Evolutionary conservation across 37 sponge, comb jelly and placozoan genomes (phyloP), one percentile per base, ranked within the genome.

Genomic region (Beroe forskalii): DNA sequence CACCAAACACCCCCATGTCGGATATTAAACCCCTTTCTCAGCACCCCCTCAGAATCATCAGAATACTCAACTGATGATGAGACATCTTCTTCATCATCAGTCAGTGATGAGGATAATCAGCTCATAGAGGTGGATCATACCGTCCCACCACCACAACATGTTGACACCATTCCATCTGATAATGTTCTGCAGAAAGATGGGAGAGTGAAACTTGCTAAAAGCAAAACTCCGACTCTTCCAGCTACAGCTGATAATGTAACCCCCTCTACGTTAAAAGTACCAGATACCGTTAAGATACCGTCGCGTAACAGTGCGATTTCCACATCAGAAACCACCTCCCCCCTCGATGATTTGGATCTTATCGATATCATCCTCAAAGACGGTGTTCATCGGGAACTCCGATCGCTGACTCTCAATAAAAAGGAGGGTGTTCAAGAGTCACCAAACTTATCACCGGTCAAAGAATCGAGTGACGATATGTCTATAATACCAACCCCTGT

Each of bases 281-380:
- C n/a, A n/a, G n/a, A n/a, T n/a, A n/a, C n/a, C n/a, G n/a, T n/a
- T n/a, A n/a, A n/a, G n/a, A n/a, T n/a, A n/a, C n/a, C n/a, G n/a
- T 63, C 66, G 25, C 25, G 20, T 19, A 63, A 24, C n/a, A 63
- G 2, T 4, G 28, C 20, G 66, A 20, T 20, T 28, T 63, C 66
- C 6, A 28, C 66, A 8, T 24, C 20, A 4, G 25, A 24, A 63
- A 63, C 66, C 66, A 63, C 66, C 2, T 63, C 66, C 28, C 66
- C 66, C 66, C n/a, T 63, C 2, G 66, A 63, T 63, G 66, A 63
- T 30, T 28, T 63, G 66, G 66, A 63, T 20, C n/a, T 63, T 4
- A 63, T 63, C 4, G 66, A 63, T 20, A 63, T 63, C 9, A 63
- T 63, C 66, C 25, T 63, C 28, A 63, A 63, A 63, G 28, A 63